Base-by-base conservation (phyloP, 2,113 vertebrate genomes). In the Glareola pratincola region DNA sequence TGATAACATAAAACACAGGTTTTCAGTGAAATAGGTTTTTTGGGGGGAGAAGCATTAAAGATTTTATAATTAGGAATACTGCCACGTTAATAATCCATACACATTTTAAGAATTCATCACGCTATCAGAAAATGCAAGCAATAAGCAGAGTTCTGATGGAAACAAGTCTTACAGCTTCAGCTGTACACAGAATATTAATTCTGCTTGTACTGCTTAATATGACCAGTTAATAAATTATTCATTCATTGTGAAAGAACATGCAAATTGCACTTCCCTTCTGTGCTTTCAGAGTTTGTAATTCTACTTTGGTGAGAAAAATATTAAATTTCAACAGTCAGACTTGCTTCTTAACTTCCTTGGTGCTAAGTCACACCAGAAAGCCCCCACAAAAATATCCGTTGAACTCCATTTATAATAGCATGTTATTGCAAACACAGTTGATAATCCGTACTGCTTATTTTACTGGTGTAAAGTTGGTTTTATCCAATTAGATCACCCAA, bases 141-240 rank as follows among this genome's bases (percentile, higher is more conserved):
- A 56, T 71, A 93, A 85, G 66, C 68, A 93, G 67, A 77, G 60
- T 92, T 97, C 84, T 80, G 76, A 87, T 37, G 64, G 63, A 86
- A 90, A 87, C 63, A 79, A 18, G 6, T 71, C 90, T 91, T 71
- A 78, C 51, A 95, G 81, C 67, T 82, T 78, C 34, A 74, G 68
- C 50, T 85, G 57, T 75, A 80, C 71, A 51, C 20, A 79, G 91
- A 96, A 96, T 96, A 96, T 86, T 94, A 96, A 96, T 96, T 96
- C 73, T 92, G 63, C 48, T 83, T 82, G 68, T 71, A 88, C 67
- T 91, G 50, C 66, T 86, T 96, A 90, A 93, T 94, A 94, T 77
- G 82, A 92, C 69, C 76, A 94, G 91, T 87, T 91, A 91, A 96
- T 97, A 93, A 96, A 97, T 94, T 93, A 96, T 94, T 90, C 80